Base-by-base conservation (phyloP, 2,888 invertebrate genomes). In the Andrena dorsata region DNA sequence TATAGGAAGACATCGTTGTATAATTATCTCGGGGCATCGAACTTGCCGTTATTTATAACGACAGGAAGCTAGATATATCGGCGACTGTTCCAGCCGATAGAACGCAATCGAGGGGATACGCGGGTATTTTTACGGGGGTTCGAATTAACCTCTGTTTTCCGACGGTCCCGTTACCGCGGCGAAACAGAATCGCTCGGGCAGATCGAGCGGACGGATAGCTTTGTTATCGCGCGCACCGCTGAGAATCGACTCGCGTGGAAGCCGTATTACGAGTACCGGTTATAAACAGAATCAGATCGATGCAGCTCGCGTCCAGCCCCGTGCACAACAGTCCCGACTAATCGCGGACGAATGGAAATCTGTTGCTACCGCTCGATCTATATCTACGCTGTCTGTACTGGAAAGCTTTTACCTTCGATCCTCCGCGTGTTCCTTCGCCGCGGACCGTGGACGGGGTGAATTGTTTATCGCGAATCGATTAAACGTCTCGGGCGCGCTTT, bases 241-340 rank as follows among this genome's bases (percentile, higher is more conserved):
- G 66, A 60, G 63, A 86, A 85, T 83, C 65, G 23, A 75, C 70
- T 64, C 56, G 35, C 47, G 26, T 30, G 74, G 85, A 77, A 83
- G 80, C 85, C 86, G 41, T 77, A 85, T 47, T n/a, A 58, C 49
- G 60, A 51, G 58, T 20, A 64, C 32, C 35, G 64, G 71, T 81
- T 78, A 68, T 70, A 83, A 85, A 83, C 85, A 80, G 79, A 84
- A 70, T 53, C 80, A 53, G 85, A 87, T 85, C 87, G 87, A 87
- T 85, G 78, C 65, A 35, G 53, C 32, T 74, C 71, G 68, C 35
- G 64, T 53, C 47, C 56, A 53, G 13, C n/a, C n/a, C 58, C 23
- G 10, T 56, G 35, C n/a, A 32, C 53, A 51, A 47, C 64, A 78
- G 72, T 72, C 80, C 47, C 78, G 41, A 72, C 30, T 74, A 68